Conservation (phyloP, 2,888 invertebrate species). For the Tachina fera region DNA sequence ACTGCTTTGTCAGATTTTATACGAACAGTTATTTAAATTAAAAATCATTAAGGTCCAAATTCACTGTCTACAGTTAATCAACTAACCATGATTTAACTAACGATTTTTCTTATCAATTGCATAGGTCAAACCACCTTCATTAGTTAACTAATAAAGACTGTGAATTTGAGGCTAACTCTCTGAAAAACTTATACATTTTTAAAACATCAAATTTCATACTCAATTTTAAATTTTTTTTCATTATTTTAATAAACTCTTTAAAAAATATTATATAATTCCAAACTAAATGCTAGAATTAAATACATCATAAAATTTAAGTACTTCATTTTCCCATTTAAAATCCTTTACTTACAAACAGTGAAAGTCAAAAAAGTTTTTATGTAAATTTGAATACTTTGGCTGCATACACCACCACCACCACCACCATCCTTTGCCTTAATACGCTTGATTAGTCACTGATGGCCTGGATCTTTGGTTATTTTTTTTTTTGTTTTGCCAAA, state of each 20-base stretch:
- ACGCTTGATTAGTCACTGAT: slow-evolving; percentile 5
- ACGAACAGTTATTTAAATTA: too few relatives aligned
- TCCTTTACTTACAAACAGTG: not conserved
- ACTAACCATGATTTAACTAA: too few relatives aligned
- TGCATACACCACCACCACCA: not conserved
- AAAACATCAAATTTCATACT: too few relatives aligned
- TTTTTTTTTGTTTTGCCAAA: not conserved
- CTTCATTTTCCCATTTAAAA: not conserved
- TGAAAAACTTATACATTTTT: too few relatives aligned
- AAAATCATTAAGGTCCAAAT: too few relatives aligned
- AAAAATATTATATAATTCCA: not conserved
- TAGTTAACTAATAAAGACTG: too few relatives aligned
- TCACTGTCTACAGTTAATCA: too few relatives aligned
- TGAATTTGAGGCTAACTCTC: too few relatives aligned
- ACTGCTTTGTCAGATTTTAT: too few relatives aligned
- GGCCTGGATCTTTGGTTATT: not conserved
- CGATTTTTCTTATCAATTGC: too few relatives aligned
- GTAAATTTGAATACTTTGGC: not conserved
- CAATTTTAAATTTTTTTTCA: too few relatives aligned
- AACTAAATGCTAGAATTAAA: not conserved
- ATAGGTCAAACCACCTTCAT: too few relatives aligned
- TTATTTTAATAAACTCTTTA: not conserved
- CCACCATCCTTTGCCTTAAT: not conserved
- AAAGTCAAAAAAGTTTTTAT: not conserved
- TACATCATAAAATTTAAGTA: not conserved